Evolutionary conservation across 2,888 invertebrate genomes (phyloP), one percentile per base, ranked within the genome.

Genomic region (Lydus trimaculatus): DNA sequence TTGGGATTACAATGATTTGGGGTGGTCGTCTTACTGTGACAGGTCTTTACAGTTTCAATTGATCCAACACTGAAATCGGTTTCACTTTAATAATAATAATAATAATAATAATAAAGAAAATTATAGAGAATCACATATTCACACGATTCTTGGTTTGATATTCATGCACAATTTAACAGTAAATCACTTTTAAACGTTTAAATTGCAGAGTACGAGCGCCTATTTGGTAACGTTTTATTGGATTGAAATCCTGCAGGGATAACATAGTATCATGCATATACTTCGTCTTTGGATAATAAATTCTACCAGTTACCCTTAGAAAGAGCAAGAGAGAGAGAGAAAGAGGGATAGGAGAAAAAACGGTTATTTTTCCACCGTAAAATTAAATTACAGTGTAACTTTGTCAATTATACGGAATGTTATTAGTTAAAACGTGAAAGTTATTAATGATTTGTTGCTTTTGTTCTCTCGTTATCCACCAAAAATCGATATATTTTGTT

Each of bases 121-220:
- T 33, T 33, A 4, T 4, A 4, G 28, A 28, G 28, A 9, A 8
- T 33, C 36, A 9, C 15, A 36, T 36, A 36, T 36, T 3, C 7
- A 11, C 20, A 20, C 20, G 59, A 31, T 31, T 43, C 13, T 63
- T 67, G 63, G 59, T 63, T 52, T 15, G 36, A 36, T 36, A 63
- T 48, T 63, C 59, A 60, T 64, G 67, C 67, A 61, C 64, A 63
- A 64, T 67, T 64, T 64, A 61, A 31, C 67, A 60, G 63, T 67
- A 67, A 67, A 67, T 67, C 67, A 67, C 64, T 64, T 59, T 64
- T 64, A 17, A 67, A 48, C 67, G 64, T 64, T 60, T 67, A 64
- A 56, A 67, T 67, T 67, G 59, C 63, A 63, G 61, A 36, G 61
- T 62, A 66, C 58, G 63, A 63, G 56, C 61, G 65, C 65, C 65